These are phyloP conservation scores for Dendrocopos noguchii DNA, from an alignment of 2,113 vertebrate genomes.

Conservation along the genomic window DNA sequence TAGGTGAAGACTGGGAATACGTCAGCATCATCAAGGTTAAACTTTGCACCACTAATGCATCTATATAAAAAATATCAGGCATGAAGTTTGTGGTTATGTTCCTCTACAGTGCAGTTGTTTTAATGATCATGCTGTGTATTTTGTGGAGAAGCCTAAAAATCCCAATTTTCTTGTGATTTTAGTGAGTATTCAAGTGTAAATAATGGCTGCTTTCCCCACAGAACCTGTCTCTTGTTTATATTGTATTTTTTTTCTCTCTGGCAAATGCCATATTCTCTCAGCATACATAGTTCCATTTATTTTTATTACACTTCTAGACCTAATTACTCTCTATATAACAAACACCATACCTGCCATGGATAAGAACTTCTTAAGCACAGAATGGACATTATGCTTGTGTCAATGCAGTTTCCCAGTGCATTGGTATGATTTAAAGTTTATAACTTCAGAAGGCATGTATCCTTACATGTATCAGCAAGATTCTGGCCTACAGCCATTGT, in stretches of 20 bases:
- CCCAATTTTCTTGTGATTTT: conserved; percentile 35
- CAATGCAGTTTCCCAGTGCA: neutral
- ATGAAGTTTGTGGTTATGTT: conserved; percentile 3
- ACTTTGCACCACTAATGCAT: neutral
- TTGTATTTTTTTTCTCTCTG: neutral
- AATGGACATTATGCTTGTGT: neutral
- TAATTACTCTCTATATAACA: neutral
- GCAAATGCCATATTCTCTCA: neutral
- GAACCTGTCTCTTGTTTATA: neutral
- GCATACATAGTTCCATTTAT: neutral
- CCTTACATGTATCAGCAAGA: neutral
- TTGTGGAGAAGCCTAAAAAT: conserved; percentile 4
- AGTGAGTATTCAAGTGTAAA: conserved; percentile 11
- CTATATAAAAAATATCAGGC: neutral
- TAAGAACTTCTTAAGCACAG: neutral
- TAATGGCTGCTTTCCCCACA: neutral
- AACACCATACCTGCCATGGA: neutral
- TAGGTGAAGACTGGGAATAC: neutral
- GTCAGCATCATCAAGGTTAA: neutral
- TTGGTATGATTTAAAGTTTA: neutral
- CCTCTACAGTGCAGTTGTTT: neutral
- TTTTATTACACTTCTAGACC: conserved; percentile 23
- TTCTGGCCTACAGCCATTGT: neutral
- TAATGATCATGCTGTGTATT: neutral
- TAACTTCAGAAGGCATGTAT: neutral